These are phyloP conservation scores for Nyctibius bracteatus DNA, from an alignment of 2,113 vertebrate species.

Conservation along the genomic window DNA sequence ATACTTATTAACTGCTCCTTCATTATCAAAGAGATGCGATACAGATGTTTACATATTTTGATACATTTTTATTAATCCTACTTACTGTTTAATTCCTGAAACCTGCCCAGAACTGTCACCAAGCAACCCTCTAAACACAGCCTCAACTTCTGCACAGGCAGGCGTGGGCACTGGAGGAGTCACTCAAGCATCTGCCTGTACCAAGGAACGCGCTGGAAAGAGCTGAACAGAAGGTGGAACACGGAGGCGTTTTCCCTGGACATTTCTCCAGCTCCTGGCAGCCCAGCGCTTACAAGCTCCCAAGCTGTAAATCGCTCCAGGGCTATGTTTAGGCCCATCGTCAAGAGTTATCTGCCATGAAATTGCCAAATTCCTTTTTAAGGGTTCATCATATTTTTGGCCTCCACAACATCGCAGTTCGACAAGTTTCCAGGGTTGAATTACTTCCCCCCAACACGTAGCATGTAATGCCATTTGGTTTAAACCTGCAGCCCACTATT, in stretches of 20 bases:
- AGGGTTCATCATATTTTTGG: background rate
- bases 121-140: background rate
- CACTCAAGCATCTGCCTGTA: background rate
- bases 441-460: rapidly evolving
- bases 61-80: constrained; percentile 6
- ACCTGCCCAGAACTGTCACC: background rate
- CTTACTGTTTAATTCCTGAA: background rate
- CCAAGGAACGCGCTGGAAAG: background rate
- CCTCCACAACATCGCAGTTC: background rate
- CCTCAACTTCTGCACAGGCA: background rate
- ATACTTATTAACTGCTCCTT: constrained; percentile 33
- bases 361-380: constrained; percentile 7
- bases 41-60: constrained; percentile 34
- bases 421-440: background rate
- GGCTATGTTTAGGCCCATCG: background rate
- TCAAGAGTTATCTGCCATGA: constrained; percentile 24
- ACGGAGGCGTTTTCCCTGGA: background rate
- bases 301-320: background rate
- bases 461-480: background rate
- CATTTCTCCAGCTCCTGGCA: background rate
- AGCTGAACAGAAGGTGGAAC: background rate
- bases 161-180: background rate
- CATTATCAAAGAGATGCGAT: constrained; percentile 14
- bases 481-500: background rate
- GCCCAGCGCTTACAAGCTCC: background rate